Base-by-base conservation (phyloP, 2,888 invertebrate species). In the Pollenia angustigena region DNA sequence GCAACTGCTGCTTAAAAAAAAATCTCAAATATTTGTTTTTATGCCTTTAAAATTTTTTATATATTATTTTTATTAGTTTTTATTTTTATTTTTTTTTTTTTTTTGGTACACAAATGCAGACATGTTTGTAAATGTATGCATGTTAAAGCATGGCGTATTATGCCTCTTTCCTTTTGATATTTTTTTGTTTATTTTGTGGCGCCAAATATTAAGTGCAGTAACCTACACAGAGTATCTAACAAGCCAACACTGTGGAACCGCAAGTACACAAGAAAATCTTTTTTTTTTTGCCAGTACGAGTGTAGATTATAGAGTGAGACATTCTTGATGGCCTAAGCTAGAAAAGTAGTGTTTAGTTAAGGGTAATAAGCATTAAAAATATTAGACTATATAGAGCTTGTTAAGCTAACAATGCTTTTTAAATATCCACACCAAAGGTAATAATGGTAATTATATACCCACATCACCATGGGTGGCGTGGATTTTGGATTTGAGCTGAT, bases 171-270 rank as follows among this genome's bases (percentile, higher is more conserved):
- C 4, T 69, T 69, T 52, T 50, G 4, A 2, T 16, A 6, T 60
- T 69, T 68, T 56, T 71, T 64, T 16, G 42, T 64, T 64, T 54
- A 79, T 68, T 84, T 84, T 46, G 72, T 79, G 84, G 79, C 79
- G 79, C 79, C 84, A 84, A 84, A 79, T 84, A 84, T 74, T 72
- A 74, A 84, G 79, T 79, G 79, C 79, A 79, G 79, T 84, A 84
- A 84, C 79, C 79, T 79, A 66, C 46, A 18, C 50, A 58, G 52
- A 23, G 18, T 32, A 56, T 71, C 48, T 64, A 42, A 69, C 23
- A 23, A 66, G 32, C 44, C 84, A 79, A 64, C 40, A 54, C 69
- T 78, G 71, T 50, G 50, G 42, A 75, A 50, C 48, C 76, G 18
- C 56, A 71, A 56, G 71, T 44, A 10, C 11, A 50, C 46, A 64